Evolutionary conservation across 1,140 invertebrate species (phyloP), one percentile per base, ranked within the genome.

Genomic region (Neodiprion fabricii): DNA sequence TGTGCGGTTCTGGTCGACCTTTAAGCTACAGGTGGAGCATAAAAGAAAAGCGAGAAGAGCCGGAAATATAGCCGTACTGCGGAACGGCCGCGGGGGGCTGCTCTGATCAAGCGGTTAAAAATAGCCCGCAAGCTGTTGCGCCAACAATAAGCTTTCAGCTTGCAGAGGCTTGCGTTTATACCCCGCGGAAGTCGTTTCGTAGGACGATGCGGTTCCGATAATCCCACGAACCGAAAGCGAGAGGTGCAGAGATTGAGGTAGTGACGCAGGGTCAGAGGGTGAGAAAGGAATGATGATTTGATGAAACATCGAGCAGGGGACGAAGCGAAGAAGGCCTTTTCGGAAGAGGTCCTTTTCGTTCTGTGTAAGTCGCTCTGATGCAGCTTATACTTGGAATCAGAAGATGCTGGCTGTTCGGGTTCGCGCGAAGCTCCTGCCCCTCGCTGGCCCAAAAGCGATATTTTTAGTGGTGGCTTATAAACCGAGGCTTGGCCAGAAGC

Each of bases 381-480:
- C 28, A 40, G 28, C 28, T 40, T 21, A 21, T 21, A 40, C 28
- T 40, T 40, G 28, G 61, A 69, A 23, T 21, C 21, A 69, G 67
- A 47, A 61, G 8, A 61, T 61, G 11, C 28, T 40, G 28, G 28
- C 28, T 14, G 53, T 61, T 61, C 53, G 53, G n/a, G n/a, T 17
- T 61, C 53, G 11, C 11, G 11, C n/a, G n/a, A 61, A 61, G 53
- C 53, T 69, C 40, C 14, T 12, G 21, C 67, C 70, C 70, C 21
- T 71, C 48, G 28, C n/a, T 49, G n/a, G 23, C 70, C 48, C 23
- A 23, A 50, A 47, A 71, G 70, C 47, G 40, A 71, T 71, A 71
- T 71, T 71, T 71, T 71, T 71, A 71, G 70, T 48, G 70, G 48
- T 50, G 48, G 70, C 70, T 71, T 71, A 71, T 71, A 50, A 17